Evolutionary conservation across 64 coral and sea anemone species (phyloP).

Genomic region (Montipora efflorescens): DNA sequence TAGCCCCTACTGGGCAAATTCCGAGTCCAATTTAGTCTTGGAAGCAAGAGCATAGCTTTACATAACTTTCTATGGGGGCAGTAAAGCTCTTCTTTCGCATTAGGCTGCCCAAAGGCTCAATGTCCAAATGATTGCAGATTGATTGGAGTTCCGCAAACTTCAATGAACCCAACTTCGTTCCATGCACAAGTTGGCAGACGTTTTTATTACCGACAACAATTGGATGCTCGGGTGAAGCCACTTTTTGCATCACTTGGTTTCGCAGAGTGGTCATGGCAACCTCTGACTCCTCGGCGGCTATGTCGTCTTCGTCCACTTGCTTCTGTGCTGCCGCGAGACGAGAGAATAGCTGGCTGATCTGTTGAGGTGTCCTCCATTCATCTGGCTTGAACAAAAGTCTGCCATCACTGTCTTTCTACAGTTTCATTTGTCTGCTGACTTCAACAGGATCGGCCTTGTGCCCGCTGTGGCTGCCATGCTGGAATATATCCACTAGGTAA

Average conservation of each 20-base stretch:
- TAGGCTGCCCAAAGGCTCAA: not conserved
- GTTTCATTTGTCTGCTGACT: conserved; percentile 31
- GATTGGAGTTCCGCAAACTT: not conserved
- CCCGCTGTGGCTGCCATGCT: not conserved
- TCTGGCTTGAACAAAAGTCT: conserved; percentile 17
- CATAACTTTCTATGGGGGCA: not conserved
- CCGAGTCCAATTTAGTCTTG: not conserved
- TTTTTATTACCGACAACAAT: conserved; percentile 3
- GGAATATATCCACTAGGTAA: conserved; percentile 25
- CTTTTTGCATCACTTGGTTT: not conserved
- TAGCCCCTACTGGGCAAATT: no score
- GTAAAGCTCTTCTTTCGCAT: not conserved
- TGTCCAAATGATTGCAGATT: not conserved
- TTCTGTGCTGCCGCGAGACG: not conserved
- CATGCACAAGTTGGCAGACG: conserved; percentile 12
- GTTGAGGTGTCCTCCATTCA: conserved; percentile 42
- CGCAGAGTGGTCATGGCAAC: not conserved
- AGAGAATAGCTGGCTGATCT: conserved; percentile 44
- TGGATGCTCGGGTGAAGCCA: conserved; percentile 3
- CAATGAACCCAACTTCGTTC: not conserved
- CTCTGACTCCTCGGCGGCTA: not conserved
- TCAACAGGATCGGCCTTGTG: conserved; percentile 39
- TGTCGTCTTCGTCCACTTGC: not conserved
- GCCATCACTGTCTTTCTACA: not conserved
- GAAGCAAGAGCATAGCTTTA: not conserved